Base-by-base conservation (phyloP, 2,113 vertebrate species). In the Thunnus maccoyii region DNA sequence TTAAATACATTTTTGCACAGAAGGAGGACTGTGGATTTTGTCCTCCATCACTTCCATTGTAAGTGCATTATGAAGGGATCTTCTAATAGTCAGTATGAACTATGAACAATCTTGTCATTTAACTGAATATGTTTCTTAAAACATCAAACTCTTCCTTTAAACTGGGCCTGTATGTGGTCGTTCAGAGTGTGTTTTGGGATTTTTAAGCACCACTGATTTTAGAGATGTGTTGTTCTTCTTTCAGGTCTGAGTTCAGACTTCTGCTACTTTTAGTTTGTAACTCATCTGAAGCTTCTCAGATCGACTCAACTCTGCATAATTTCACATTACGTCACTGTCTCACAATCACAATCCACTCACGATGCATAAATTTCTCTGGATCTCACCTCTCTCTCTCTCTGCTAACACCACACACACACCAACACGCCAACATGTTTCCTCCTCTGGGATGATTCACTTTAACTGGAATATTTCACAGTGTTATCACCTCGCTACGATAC, bases 321-420 rank as follows among this genome's bases (percentile, higher is more conserved):
- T 48, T 41, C 36, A 70, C 73, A 55, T 75, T 36, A 81, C 11
- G 17, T 75, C 64, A 55, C 32, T 3, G 17, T 63, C 11, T 52
- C 30, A 7, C 41, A 11, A 1, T 36, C 17, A 27, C 5, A 22
- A 66, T 47, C 32, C 36, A 4, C 17, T 32, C 18, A 66, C 46
- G 32, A 70, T 56, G 47, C 50, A 79, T 12, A 46, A 25, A 65
- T 47, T 46, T 36, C 32, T 36, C 32, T 7, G 32, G 32, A 54
- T 30, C 27, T 78, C 48, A 66, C 20, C 0, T 63, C 46, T 22
- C 22, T 22, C 22, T 22, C 22, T 22, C 22, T 18, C 4, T n/a
- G 13, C 41, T 25, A 22, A n/a, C 55, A 57, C 46, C 36, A 46
- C 47, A 30, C 27, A 30, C 27, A 36, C 11, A 2, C 11, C 47